These are phyloP conservation scores for Ascidia mentula DNA, from an alignment of 23 tunicate species.

Conservation along the genomic window DNA sequence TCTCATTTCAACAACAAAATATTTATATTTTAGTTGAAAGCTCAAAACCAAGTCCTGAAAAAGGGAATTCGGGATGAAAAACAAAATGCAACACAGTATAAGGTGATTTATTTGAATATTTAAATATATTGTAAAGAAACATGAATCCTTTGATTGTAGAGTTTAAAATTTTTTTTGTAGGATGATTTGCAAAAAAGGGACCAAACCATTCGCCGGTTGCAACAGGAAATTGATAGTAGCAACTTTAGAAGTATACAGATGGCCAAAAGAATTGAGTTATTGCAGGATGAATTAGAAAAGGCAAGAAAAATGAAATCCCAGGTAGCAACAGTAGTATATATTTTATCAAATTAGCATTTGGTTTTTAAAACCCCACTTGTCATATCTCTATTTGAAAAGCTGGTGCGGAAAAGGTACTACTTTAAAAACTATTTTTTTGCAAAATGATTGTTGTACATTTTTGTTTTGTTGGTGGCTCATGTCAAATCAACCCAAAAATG, in stretches of 20 bases:
- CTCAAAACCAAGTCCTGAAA: constrained; percentile 88
- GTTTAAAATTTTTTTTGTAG: constrained; percentile 9
- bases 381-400: too few species aligned
- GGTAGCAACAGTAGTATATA: too few species aligned
- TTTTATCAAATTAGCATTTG: too few species aligned
- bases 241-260: constrained; percentile 84
- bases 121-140: neutral
- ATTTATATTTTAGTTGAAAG: constrained; percentile 41
- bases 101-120: neutral
- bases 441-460: too few species aligned
- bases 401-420: too few species aligned
- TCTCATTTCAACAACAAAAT: neutral
- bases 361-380: too few species aligned
- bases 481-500: too few species aligned
- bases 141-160: neutral
- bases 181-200: constrained; percentile 63
- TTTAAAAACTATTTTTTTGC: too few species aligned
- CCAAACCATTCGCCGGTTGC: constrained; percentile 63
- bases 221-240: constrained; percentile 94
- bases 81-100: constrained; percentile 30
- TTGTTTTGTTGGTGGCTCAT: too few species aligned
- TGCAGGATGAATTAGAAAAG: constrained; percentile 78
- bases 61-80: constrained; percentile 72
- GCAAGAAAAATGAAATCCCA: constrained; percentile 21
- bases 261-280: constrained; percentile 60